Percentiles rank a stretch among this genome's conserved stretches.
Conservation (phyloP, 1,140 invertebrate genomes). For the Acyrthosiphon pisum region DNA sequence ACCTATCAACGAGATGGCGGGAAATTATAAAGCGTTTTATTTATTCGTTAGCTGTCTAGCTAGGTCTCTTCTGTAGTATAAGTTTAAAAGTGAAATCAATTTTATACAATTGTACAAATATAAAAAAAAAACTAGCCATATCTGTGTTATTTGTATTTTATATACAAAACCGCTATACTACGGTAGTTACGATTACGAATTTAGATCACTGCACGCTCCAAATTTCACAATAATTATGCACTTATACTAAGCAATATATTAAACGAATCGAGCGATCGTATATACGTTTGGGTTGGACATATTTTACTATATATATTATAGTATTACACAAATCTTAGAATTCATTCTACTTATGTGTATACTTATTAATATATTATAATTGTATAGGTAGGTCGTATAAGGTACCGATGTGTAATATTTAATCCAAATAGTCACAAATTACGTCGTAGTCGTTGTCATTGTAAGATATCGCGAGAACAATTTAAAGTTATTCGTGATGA, state of each 20-base stretch:
- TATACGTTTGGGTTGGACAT: too few relatives aligned
- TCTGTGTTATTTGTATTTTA: not conserved
- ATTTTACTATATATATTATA: too few relatives aligned
- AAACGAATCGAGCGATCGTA: too few relatives aligned
- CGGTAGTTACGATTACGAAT: not conserved
- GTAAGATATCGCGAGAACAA: not conserved
- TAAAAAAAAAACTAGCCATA: not conserved
- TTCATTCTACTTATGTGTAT: not conserved
- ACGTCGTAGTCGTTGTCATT: not conserved
- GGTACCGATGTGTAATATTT: not conserved
- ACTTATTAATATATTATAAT: not conserved
- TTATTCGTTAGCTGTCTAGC: rapidly evolving
- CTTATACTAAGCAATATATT: not conserved
- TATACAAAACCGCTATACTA: not conserved
- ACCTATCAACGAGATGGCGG: not conserved
- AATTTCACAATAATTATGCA: not conserved
- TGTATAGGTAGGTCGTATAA: not conserved
- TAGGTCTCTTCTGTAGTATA: not conserved
- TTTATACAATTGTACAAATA: too few relatives aligned
- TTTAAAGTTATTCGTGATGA: not conserved
- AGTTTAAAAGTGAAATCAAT: not conserved
- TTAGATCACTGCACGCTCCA: not conserved
- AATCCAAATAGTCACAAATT: not conserved
- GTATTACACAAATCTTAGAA: not conserved
- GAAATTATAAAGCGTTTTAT: not conserved